Percentiles rank a stretch among this genome's conserved stretches.
Conservation (phyloP, 2,888 invertebrate species). For the Zygothrica quintamaculata region DNA sequence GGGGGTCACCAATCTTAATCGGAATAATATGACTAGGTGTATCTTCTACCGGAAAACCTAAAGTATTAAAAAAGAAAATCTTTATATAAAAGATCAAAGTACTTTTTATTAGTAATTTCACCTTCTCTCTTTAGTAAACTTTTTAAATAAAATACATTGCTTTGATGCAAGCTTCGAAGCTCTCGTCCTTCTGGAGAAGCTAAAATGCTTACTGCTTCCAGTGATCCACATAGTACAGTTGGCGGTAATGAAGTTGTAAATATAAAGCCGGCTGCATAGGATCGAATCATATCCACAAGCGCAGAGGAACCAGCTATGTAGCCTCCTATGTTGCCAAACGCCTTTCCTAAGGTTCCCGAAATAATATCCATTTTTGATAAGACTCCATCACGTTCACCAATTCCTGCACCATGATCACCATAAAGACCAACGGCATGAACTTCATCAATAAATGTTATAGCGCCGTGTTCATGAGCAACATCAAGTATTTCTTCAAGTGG, state of each 20-base stretch:
- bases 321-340: conserved; percentile 97
- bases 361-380: conserved; percentile 95
- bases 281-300: conserved; percentile 95
- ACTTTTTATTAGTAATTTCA: conserved; percentile 36
- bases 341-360: conserved; percentile 98
- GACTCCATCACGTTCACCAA: conserved; percentile 94
- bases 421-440: conserved; percentile 99
- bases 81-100: too few species aligned
- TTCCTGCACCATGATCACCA: conserved; percentile 96
- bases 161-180: conserved; percentile 91
- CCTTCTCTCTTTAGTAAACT: conserved; percentile 89
- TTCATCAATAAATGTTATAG: conserved; percentile 97
- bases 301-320: conserved; percentile 92
- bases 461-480: conserved; percentile 95
- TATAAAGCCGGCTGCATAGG: conserved; percentile 98
- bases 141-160: conserved; percentile 94
- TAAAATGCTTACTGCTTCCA: conserved; percentile 92
- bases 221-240: conserved; percentile 94
- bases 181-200: conserved; percentile 93
- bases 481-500: conserved; percentile 95
- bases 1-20: conserved; percentile 95
- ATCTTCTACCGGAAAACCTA: conserved; percentile 92
- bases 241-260: conserved; percentile 98
- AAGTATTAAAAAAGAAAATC: conserved; percentile 2
- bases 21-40: conserved; percentile 98